phyloP scores from a whole-genome alignment of 2,113 vertebrate species.

The Poeciliopsis occidentalis region DNA sequence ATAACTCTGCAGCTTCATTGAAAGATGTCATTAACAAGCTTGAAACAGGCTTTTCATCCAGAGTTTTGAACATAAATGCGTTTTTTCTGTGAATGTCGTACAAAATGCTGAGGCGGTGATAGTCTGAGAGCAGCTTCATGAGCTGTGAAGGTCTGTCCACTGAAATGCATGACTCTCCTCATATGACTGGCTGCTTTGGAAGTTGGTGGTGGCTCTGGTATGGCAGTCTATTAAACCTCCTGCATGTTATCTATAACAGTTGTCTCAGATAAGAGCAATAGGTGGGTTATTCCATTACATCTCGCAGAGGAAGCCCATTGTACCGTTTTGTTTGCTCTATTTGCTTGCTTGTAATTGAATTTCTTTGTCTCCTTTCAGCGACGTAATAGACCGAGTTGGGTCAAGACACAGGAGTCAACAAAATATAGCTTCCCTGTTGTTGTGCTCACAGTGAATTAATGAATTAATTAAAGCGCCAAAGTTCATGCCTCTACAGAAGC shows the following conservation, averaged over 20 bases:
- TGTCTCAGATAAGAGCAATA: slow-evolving; percentile 45
- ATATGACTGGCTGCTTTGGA: slow-evolving; percentile 32
- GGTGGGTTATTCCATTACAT: slow-evolving; percentile 61
- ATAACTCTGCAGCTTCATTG: background rate
- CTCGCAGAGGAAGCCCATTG: slow-evolving; percentile 47
- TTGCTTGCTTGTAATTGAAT: slow-evolving; percentile 63
- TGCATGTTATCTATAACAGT: slow-evolving; percentile 70
- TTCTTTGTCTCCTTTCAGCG: slow-evolving; percentile 46
- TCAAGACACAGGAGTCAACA: background rate
- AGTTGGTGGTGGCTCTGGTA: slow-evolving; percentile 45
- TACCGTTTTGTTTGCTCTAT: slow-evolving; percentile 57
- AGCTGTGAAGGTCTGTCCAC: slow-evolving; percentile 53
- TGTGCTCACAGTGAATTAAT: slow-evolving; percentile 9
- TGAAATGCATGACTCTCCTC: slow-evolving; percentile 61
- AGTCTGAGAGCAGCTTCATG: slow-evolving; percentile 34
- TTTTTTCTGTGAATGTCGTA: slow-evolving; percentile 21
- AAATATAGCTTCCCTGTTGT: background rate
- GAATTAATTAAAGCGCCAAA: slow-evolving; percentile 13
- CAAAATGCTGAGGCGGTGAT: background rate
- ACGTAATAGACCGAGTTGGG: background rate
- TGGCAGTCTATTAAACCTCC: slow-evolving; percentile 56
- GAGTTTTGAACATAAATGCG: background rate
- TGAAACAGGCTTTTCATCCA: slow-evolving; percentile 30
- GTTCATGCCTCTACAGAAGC: slow-evolving; percentile 1
- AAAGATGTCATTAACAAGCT: background rate